Base-by-base conservation (phyloP, 2,888 invertebrate genomes). In the Sthenelais limicola region DNA sequence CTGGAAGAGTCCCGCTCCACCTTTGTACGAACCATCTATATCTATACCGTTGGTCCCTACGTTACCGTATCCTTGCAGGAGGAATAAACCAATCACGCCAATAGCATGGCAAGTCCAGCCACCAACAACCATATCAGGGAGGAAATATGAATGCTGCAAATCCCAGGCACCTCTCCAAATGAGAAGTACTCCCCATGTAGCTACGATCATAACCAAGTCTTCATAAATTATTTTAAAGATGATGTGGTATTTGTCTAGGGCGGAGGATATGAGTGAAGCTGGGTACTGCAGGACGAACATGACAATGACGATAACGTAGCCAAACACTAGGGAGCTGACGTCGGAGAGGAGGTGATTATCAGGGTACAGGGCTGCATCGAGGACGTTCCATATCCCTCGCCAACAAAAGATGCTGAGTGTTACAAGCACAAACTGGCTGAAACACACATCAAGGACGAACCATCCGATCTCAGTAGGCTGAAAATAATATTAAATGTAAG, bases 121-220 rank as follows among this genome's bases (percentile, higher is more conserved):
- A 15, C 77, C 79, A 9, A 79, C 73, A 48, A 43, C 30, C 7
- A 33, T 56, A 38, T 75, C 71, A n/a, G 78, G 77, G 1, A 77
- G 66, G 47, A 79, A 67, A 47, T 79, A 74, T 9, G 47, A 47
- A 15, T 75, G 54, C 51, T 75, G 73, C 56, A 79, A 67, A 52
- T 79, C 73, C 78, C 79, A 79, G 28, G 68, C 76, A 5, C 79
- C 79, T 5, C 78, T 68, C 79, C 79, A 79, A 21, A 76, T 54
- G 73, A 79, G 56, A 26, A 79, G 70, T 33, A 74, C 74, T n/a
- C 70, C 73, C 78, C 79, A 78, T 15, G 76, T 77, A 18, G 74
- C 66, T 12, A 71, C 35, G 32, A 74, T 68, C 48, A 76, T 76
- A 12, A 79, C 38, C 4, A 67, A 28, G 48, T 78, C 77, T 47